Evolutionary conservation across 2,797 vertebrate genomes (phyloP).

Genomic region (Pristis pectinata): DNA sequence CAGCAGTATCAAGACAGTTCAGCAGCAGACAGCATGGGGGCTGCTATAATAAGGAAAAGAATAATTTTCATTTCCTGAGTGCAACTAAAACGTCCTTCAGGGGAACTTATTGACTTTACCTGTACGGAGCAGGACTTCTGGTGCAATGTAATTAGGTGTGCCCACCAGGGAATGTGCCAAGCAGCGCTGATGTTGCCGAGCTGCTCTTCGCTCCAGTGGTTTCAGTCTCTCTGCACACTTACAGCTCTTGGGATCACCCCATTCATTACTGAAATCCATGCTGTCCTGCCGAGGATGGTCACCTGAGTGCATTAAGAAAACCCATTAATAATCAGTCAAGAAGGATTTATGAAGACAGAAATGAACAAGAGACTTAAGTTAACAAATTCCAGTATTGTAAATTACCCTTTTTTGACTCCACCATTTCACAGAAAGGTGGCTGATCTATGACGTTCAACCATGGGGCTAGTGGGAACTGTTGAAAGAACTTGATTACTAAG

Average conservation of each 20-base stretch:
- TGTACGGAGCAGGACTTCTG: slow-evolving; percentile 86
- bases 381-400: neutral
- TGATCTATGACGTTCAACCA: neutral
- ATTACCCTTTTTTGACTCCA: neutral
- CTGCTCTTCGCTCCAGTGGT: slow-evolving; percentile 84
- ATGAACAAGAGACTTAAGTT: neutral
- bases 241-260: slow-evolving; percentile 83
- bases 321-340: slow-evolving; percentile 24
- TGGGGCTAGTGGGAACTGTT: neutral
- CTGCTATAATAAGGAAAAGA: neutral
- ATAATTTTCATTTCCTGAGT: no score
- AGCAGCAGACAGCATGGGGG: neutral
- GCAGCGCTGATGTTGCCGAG: slow-evolving; percentile 89
- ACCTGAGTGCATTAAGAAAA: slow-evolving; percentile 54
- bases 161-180: slow-evolving; percentile 92
- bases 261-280: slow-evolving; percentile 98
- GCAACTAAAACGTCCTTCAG: neutral
- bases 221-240: slow-evolving; percentile 87
- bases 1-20: neutral
- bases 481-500: neutral
- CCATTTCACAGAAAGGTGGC: neutral
- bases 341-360: neutral
- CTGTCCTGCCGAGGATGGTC: slow-evolving; percentile 93
- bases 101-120: slow-evolving; percentile 56
- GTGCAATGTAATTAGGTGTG: slow-evolving; percentile 94